These are phyloP conservation scores for Erannis defoliaria DNA, from an alignment of 2,888 invertebrate genomes.

Conservation along the genomic window DNA sequence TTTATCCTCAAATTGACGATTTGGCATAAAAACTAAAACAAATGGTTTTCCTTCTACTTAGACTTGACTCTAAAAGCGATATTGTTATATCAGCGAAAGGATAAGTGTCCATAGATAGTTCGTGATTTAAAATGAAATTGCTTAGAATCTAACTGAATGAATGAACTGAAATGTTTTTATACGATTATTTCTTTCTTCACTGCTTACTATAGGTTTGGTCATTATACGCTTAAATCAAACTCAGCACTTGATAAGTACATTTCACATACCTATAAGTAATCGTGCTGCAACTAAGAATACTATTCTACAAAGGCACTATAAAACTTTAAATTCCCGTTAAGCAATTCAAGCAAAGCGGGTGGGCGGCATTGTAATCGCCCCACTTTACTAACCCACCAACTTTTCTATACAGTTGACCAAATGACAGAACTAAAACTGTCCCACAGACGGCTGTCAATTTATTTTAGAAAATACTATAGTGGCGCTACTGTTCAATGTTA, in stretches of 20 bases:
- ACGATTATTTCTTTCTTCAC: no score
- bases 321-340: conserved; percentile 44
- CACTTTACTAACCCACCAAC: conserved; percentile 17
- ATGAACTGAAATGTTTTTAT: no score
- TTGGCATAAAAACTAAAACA: no score
- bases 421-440: not conserved
- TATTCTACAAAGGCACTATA: conserved; percentile 42
- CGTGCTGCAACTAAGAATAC: conserved; percentile 1
- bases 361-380: conserved; percentile 52
- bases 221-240: not conserved
- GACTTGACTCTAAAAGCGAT: no score
- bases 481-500: not conserved
- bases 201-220: no score
- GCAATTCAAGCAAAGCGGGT: conserved; percentile 38
- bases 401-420: not conserved
- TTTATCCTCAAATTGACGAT: no score
- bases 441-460: not conserved
- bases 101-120: no score
- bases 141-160: no score
- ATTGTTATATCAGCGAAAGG: no score
- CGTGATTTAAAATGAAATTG: no score
- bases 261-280: not conserved
- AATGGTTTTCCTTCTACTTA: no score
- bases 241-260: no score
- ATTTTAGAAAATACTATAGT: not conserved